Conservation (phyloP, 2,113 vertebrate species). For the Mirounga angustirostris region DNA sequence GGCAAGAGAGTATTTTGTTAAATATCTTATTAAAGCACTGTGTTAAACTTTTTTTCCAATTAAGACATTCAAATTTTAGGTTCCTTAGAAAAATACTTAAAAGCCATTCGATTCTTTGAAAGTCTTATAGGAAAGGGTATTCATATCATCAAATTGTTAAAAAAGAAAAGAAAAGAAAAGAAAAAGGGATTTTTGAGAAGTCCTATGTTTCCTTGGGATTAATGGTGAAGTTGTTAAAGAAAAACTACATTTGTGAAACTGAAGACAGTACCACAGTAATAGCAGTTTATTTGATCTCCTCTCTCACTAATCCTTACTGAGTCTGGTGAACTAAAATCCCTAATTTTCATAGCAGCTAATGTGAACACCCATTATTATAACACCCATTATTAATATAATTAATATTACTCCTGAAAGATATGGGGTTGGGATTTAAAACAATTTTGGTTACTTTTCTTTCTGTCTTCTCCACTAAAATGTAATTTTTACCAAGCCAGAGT, state of each 20-base stretch:
- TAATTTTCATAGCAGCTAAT: neutral
- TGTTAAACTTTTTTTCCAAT: neutral
- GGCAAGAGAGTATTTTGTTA: neutral
- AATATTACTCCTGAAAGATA: neutral
- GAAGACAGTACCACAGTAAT: neutral
- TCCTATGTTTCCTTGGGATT: neutral
- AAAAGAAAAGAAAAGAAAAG: neutral
- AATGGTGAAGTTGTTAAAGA: neutral
- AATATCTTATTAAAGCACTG: neutral
- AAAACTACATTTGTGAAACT: neutral
- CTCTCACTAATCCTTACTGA: neutral
- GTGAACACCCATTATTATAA: neutral
- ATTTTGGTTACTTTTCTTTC: neutral
- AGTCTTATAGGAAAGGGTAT: neutral
- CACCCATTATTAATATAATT: neutral
- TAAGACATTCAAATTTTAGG: constrained; percentile 13
- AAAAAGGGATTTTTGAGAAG: neutral
- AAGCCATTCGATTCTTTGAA: constrained; percentile 28
- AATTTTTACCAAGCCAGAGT: neutral
- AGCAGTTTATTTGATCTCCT: neutral
- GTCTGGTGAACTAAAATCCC: neutral
- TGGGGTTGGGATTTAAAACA: neutral
- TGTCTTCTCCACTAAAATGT: neutral
- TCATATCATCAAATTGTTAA: neutral
- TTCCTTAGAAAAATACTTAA: neutral